A percentile compares a stretch with the other conserved stretches of the same genome.
phyloP scores from a whole-genome alignment of 2,113 vertebrate genomes.

The Cryptomyrus ogoouensis region DNA sequence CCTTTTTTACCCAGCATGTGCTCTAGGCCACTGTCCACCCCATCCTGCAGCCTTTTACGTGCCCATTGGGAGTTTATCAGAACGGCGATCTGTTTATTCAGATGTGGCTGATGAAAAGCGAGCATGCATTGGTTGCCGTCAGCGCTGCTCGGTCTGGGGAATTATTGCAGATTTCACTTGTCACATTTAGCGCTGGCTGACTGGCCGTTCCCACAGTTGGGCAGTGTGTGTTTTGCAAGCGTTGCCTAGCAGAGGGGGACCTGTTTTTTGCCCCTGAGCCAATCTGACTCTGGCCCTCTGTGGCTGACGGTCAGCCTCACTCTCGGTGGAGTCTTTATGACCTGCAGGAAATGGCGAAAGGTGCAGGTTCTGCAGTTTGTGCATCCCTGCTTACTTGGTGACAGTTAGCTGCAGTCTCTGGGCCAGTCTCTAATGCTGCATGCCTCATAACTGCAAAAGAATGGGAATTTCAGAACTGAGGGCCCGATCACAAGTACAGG shows the following conservation, averaged over 20 bases:
- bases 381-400: conserved; percentile 52
- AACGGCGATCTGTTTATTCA: conserved; percentile 32
- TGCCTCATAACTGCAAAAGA: conserved; percentile 20
- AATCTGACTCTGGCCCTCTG: conserved; percentile 41
- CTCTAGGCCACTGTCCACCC: neutral
- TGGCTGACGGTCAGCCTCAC: conserved; percentile 44
- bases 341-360: conserved; percentile 46
- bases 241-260: conserved; percentile 59
- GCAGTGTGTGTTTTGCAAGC: conserved; percentile 37
- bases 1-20: neutral
- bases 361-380: conserved; percentile 34
- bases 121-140: conserved; percentile 44
- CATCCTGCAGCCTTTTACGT: neutral
- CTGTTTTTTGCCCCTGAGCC: conserved; percentile 27
- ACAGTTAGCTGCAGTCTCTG: conserved; percentile 40
- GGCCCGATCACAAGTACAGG: conserved; percentile 25
- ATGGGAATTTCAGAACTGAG: conserved; percentile 11
- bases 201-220: conserved; percentile 58
- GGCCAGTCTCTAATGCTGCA: conserved; percentile 23
- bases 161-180: conserved; percentile 53
- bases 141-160: conserved; percentile 35
- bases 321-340: conserved; percentile 52
- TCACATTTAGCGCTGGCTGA: conserved; percentile 40
- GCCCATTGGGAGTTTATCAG: neutral
- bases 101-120: conserved; percentile 31